Evolutionary conservation across 2,888 invertebrate species (phyloP), one percentile per base, ranked within the genome.

Genomic region (Clunio marinus): DNA sequence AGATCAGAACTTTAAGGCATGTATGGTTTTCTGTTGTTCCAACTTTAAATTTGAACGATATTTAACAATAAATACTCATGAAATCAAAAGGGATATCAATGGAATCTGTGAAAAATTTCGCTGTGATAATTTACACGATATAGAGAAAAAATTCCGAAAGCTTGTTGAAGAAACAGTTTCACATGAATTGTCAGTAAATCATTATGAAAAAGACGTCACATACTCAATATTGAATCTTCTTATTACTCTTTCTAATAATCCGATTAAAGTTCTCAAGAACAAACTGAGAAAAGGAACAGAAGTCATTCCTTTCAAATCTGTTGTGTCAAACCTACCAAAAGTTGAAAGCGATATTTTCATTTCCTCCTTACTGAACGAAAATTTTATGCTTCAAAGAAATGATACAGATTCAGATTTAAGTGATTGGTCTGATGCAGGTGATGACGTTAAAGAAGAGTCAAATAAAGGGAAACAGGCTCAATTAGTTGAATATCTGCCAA

Each of bases 221-320:
- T 83, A 82, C 81, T 76, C 79, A 0, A 69, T 83, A 37, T 70
- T 83, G 4, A 80, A 80, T 22, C 75, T 83, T 13, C 70, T 83
- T 2, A 71, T 83, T 1, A 73, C 77, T 70, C 71, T 82, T 8
- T 76, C 82, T 0, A 71, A 75, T 55, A 76, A 75, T 71, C 78
- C 79, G 0, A 74, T 77, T 1, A 76, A 75, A 2, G 74, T 74
- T 2, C 70, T 77, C 10, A 28, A 41, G n/a, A 22, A 65, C 15
- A 65, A 58, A n/a, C 32, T 28, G 2, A 10, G 46, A 5, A 7
- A 8, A 20, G 60, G 41, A 8, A 17, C 17, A 13, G 51, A 51
- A 22, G 51, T 51, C 7, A 3, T 4, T 22, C 17, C 51, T 17
- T 51, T 51, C 51, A 51, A 51, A 22, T 22, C 17, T 7, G 22